Base-by-base conservation (phyloP, 2,113 vertebrate genomes). In the Acrocephalus arundinaceus region DNA sequence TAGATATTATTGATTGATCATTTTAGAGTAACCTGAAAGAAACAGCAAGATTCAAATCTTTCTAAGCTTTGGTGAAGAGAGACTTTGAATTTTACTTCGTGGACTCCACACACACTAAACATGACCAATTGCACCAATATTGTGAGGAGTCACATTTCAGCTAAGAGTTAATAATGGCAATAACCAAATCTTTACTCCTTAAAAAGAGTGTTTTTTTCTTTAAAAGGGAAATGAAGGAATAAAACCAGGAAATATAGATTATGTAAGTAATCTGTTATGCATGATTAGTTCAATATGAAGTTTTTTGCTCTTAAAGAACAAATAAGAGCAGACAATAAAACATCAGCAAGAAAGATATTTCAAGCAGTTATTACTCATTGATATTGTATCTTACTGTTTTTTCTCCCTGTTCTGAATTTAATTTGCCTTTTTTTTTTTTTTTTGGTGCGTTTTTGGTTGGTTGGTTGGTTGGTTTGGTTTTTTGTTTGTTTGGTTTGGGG, bases 151-250 rank as follows among this genome's bases (percentile, higher is more conserved):
- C 65, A 70, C 21, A 81, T 84, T 89, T 89, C n/a, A 66, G 11
- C 31, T 54, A 19, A 31, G 15, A 77, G 45, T 59, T 61, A 31
- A 55, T 48, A 41, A 59, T 13, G 20, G 11, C 4, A 72, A 75
- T 33, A 24, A 79, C 20, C 6, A 76, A 87, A 70, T 33, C 5
- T 5, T 57, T 45, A 17, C 25, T 65, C 67, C 76, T 49, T 16
- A 5, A 17, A 55, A 41, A 41, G 0, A 4, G 14, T 28, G 10
- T 0, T 1, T 35, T 83, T 76, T 72, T 62, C n/a, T 31, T 75
- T 65, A 65, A 33, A 13, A 84, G 33, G 17, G 13, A 74, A 94
- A 71, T 33, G 8, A 79, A 91, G 18, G 23, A 91, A 73, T 41
- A 55, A 71, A 80, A 71, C 2, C 13, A 89, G 43, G 18, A 89